A percentile compares a stretch with the other conserved stretches of the same genome.
Conservation (phyloP, 2,888 invertebrate genomes). For the Gasteruption jaculator region DNA sequence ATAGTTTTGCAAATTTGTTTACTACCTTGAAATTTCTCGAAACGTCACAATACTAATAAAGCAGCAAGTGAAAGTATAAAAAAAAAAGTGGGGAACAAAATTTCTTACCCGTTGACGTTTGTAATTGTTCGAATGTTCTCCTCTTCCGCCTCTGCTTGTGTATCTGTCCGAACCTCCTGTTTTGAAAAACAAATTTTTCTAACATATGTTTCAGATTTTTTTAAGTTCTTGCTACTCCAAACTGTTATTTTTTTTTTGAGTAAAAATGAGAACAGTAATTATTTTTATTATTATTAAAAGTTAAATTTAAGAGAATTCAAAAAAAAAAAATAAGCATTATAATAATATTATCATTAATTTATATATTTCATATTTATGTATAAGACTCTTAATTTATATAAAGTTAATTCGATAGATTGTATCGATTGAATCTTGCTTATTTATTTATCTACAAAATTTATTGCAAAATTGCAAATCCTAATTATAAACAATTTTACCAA, state of each 20-base stretch:
- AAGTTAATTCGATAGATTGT: too few relatives aligned
- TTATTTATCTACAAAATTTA: too few relatives aligned
- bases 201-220: background rate
- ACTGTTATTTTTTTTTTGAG: background rate
- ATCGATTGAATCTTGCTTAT: too few relatives aligned
- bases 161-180: conserved; percentile 42
- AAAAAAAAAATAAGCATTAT: background rate
- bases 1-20: background rate
- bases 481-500: too few relatives aligned
- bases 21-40: background rate
- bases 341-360: background rate
- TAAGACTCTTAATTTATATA: too few relatives aligned
- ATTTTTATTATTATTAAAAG: background rate
- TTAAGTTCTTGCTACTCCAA: background rate
- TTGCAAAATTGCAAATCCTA: too few relatives aligned
- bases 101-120: conserved; percentile 43
- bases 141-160: conserved; percentile 42
- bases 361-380: background rate
- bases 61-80: background rate
- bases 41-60: too few relatives aligned
- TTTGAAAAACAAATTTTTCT: conserved; percentile 4
- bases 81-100: background rate
- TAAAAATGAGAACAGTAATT: conserved; percentile 11
- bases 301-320: conserved; percentile 11
- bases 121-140: conserved; percentile 44